These are phyloP conservation scores for Todiramphus chloris DNA, from an alignment of 2,113 vertebrate genomes.

Conservation along the genomic window DNA sequence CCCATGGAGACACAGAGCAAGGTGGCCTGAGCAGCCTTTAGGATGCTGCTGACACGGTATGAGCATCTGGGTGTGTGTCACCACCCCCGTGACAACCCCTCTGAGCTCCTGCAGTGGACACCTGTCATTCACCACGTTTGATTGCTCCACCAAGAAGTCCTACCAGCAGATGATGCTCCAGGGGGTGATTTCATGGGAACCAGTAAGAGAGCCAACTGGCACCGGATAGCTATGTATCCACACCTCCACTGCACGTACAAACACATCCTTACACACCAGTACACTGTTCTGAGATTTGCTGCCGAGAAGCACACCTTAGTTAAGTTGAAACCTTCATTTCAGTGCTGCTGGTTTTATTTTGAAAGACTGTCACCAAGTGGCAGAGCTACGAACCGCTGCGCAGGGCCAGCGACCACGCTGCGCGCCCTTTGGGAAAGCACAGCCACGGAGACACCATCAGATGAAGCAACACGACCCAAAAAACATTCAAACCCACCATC, in stretches of 20 bases:
- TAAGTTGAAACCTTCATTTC: not conserved
- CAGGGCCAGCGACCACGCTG: not conserved
- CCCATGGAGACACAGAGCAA: not conserved
- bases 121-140: fast-evolving
- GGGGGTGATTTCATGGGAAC: not conserved
- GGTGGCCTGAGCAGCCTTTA: not conserved
- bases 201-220: not conserved
- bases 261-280: not conserved
- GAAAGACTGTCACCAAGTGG: conserved; percentile 64
- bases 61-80: not conserved
- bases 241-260: not conserved
- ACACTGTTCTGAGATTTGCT: not conserved
- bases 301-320: not conserved
- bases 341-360: conserved; percentile 6
- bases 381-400: not conserved
- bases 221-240: not conserved
- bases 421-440: not conserved
- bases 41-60: not conserved
- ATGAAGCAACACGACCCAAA: not conserved
- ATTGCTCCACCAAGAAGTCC: not conserved
- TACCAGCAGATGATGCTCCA: not conserved
- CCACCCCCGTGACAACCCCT: not conserved
- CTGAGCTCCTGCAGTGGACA: not conserved
- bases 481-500: not conserved
- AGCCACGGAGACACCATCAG: not conserved